Evolutionary conservation across 2,797 vertebrate species (phyloP).

Genomic region (Ibycter americanus): DNA sequence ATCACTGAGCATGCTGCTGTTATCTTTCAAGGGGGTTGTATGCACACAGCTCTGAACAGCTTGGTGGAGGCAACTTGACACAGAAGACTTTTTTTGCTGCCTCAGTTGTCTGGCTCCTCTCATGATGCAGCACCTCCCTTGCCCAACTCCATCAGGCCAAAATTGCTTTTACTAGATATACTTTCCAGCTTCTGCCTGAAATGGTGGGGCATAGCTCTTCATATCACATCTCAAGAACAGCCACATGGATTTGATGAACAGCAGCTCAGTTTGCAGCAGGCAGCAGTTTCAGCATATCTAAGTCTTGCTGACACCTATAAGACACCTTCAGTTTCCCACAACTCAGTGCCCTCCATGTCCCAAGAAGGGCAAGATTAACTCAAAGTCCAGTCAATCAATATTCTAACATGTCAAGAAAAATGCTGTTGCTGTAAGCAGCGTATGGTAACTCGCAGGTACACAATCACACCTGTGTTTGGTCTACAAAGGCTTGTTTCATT

Average conservation of each 20-base stretch:
- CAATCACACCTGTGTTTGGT: not conserved
- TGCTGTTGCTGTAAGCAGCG: not conserved
- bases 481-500: not conserved
- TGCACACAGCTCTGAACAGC: not conserved
- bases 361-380: not conserved
- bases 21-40: not conserved
- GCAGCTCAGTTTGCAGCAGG: not conserved
- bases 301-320: not conserved
- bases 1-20: not conserved
- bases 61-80: not conserved
- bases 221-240: not conserved
- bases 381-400: not conserved
- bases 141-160: not conserved
- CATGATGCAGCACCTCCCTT: not conserved
- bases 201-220: not conserved
- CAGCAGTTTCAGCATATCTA: not conserved
- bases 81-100: not conserved
- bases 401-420: not conserved
- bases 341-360: not conserved
- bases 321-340: not conserved
- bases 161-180: not conserved
- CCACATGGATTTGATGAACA: not conserved
- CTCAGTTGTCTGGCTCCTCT: not conserved
- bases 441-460: not conserved
- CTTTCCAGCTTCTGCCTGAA: not conserved